phyloP scores from a whole-genome alignment of 2,113 vertebrate species.

The Strix aluco region DNA sequence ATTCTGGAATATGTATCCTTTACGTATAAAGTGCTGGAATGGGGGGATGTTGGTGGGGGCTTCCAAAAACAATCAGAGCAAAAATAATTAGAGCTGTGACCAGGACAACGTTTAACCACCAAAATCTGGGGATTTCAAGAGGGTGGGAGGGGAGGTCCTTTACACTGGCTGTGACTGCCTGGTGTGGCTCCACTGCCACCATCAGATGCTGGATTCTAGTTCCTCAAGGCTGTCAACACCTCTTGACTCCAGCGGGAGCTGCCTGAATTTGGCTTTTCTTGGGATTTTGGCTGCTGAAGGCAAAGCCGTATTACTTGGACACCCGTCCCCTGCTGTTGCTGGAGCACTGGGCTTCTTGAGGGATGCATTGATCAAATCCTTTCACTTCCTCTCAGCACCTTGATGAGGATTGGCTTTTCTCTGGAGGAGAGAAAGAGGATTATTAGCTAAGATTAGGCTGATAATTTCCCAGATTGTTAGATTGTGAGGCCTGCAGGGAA shows the following conservation, averaged over 20 bases:
- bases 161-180: not conserved
- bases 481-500: not conserved
- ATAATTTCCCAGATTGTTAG: not conserved
- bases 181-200: not conserved
- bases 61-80: not conserved
- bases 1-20: constrained; percentile 97
- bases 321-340: not conserved
- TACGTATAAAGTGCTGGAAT: not conserved
- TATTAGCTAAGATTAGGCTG: not conserved
- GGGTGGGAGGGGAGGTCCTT: not conserved
- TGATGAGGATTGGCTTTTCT: not conserved
- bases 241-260: not conserved
- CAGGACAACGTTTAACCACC: not conserved
- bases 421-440: not conserved
- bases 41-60: not conserved
- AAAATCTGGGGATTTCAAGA: not conserved
- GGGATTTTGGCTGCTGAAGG: not conserved
- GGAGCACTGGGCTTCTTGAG: not conserved
- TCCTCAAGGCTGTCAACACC: not conserved
- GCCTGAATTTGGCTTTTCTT: not conserved
- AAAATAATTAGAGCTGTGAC: too few species aligned
- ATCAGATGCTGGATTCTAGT: not conserved
- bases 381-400: not conserved
- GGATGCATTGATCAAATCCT: not conserved
- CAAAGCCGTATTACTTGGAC: fast-evolving